Evolutionary conservation across 2,888 invertebrate species (phyloP).

Genomic region (Plebejus argus): DNA sequence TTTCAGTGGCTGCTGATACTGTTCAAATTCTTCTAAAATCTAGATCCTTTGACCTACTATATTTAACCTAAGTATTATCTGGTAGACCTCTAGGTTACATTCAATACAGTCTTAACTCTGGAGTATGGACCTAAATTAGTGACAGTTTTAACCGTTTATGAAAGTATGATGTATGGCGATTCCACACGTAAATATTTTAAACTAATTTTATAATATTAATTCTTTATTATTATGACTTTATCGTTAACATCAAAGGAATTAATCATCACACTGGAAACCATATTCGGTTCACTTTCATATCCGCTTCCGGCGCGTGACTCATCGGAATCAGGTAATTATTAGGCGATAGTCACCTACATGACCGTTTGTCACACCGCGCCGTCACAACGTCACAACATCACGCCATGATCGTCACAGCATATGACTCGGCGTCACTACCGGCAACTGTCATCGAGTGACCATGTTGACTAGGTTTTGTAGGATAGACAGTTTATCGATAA

Average conservation of each 20-base stretch:
- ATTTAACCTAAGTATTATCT: no score
- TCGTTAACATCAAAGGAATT: not conserved
- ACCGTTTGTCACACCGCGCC: constrained; percentile 1
- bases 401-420: not conserved
- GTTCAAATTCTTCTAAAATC: no score
- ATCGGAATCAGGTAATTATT: constrained; percentile 7
- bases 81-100: no score
- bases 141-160: no score
- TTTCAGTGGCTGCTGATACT: no score
- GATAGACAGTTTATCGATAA: not conserved
- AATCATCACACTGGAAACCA: not conserved
- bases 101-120: no score
- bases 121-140: no score
- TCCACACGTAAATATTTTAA: no score
- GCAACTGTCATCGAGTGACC: not conserved
- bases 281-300: constrained; percentile 12
- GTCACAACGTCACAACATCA: not conserved
- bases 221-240: not conserved
- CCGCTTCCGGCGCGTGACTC: constrained; percentile 4
- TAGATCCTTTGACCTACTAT: no score
- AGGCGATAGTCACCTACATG: not conserved
- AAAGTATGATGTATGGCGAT: no score
- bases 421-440: not conserved
- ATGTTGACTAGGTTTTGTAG: not conserved
- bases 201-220: not conserved